Percentiles rank a stretch among this genome's conserved stretches.
Conservation (phyloP, 2,113 vertebrate genomes). For the Talpa occidentalis region DNA sequence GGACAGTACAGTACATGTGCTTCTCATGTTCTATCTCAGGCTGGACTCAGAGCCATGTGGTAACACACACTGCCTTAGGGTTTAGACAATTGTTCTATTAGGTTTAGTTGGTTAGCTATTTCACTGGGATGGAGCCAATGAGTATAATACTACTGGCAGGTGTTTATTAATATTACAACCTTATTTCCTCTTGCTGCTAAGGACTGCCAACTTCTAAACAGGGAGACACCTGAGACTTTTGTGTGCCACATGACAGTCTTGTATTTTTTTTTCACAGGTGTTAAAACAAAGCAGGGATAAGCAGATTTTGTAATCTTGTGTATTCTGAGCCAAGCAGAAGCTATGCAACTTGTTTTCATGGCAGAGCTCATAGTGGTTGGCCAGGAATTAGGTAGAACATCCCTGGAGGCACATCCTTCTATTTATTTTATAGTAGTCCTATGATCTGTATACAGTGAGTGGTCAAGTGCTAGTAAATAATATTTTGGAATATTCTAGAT, state of each 20-base stretch:
- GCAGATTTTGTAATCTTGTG: slow-evolving; percentile 55
- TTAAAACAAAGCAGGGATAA: slow-evolving; percentile 82
- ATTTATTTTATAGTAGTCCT: not conserved
- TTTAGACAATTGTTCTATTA: slow-evolving; percentile 75
- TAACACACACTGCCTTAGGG: slow-evolving; percentile 34
- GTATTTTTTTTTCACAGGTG: slow-evolving; percentile 65
- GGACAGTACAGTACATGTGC: not conserved
- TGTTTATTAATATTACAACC: slow-evolving; percentile 84
- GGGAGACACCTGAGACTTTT: slow-evolving; percentile 77
- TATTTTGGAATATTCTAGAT: not conserved
- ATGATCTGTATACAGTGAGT: not conserved
- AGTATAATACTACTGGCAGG: slow-evolving; percentile 78
- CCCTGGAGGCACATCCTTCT: not conserved
- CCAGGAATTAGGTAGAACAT: accelerated
- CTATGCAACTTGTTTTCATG: not conserved
- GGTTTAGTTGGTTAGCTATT: slow-evolving; percentile 79
- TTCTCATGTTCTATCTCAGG: slow-evolving; percentile 11
- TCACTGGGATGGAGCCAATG: slow-evolving; percentile 75
- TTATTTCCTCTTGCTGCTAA: slow-evolving; percentile 76
- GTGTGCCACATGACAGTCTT: slow-evolving; percentile 67
- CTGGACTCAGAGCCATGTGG: slow-evolving; percentile 26
- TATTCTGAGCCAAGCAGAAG: slow-evolving; percentile 32
- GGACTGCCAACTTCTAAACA: slow-evolving; percentile 71
- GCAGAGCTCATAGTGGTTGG: not conserved
- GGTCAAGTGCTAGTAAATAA: not conserved